These are phyloP conservation scores for Disparrhopalites patrizii DNA, from an alignment of 2,888 invertebrate species.

Conservation along the genomic window DNA sequence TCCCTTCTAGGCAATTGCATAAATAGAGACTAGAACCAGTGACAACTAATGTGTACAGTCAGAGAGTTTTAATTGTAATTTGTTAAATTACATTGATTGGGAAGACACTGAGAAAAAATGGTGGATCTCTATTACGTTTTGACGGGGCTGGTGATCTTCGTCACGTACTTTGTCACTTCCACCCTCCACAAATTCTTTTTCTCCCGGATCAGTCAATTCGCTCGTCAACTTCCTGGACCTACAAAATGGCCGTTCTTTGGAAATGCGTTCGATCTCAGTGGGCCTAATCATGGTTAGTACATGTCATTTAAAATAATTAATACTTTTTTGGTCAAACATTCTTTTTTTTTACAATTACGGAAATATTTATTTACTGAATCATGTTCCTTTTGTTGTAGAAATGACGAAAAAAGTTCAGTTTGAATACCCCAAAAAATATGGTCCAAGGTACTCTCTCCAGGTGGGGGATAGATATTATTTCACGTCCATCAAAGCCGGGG, in stretches of 20 bases:
- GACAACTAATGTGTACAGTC: background rate
- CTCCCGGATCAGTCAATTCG: background rate
- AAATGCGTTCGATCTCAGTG: background rate
- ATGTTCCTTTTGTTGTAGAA: background rate
- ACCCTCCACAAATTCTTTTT: background rate
- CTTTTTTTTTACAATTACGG: too few species aligned
- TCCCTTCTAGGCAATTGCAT: too few species aligned
- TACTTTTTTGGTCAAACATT: too few species aligned
- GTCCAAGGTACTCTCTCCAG: background rate
- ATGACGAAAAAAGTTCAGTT: background rate
- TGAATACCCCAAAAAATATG: constrained; percentile 7
- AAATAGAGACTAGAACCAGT: too few species aligned
- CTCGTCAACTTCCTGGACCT: background rate
- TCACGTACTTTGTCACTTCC: background rate
- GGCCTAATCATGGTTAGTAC: background rate
- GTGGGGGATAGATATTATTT: background rate
- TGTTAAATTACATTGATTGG: background rate
- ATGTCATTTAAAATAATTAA: too few species aligned
- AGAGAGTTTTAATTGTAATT: background rate
- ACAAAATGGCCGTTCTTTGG: background rate
- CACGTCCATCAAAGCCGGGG: background rate
- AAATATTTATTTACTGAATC: too few species aligned
- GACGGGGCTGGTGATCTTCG: background rate
- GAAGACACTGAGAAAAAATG: background rate
- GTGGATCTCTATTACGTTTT: background rate